phyloP scores from a whole-genome alignment of 2,888 invertebrate species.

The Sepioteuthis lessoniana region DNA sequence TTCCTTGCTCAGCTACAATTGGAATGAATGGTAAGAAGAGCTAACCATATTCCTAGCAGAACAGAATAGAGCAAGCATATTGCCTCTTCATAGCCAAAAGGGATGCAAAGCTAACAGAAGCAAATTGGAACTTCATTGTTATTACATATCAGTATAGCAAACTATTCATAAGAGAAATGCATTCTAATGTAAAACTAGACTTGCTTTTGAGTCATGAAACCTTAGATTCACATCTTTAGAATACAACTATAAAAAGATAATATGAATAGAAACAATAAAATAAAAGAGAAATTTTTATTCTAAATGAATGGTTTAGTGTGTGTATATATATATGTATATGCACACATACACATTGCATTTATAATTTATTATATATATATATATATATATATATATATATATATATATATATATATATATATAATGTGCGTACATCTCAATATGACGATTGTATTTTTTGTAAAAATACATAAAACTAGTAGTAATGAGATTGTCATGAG shows the following conservation, averaged over 20 bases:
- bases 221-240: not conserved
- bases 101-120: constrained; percentile 23
- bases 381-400: no score
- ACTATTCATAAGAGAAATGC: not conserved
- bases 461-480: no score
- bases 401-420: no score
- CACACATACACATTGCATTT: no score
- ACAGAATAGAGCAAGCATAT: not conserved
- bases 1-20: not conserved
- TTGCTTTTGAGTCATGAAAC: not conserved
- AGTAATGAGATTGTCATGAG: no score
- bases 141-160: not conserved
- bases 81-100: constrained; percentile 10
- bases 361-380: no score
- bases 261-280: not conserved
- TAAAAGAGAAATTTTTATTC: not conserved
- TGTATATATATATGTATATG: no score
- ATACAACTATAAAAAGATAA: not conserved
- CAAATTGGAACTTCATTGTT: constrained; percentile 33
- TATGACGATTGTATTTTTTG: no score
- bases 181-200: not conserved
- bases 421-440: no score
- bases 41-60: not conserved
- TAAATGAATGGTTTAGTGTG: no score
- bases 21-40: constrained; percentile 24